Conservation (phyloP, 2,797 vertebrate species). For the Xenentodon cancila region DNA sequence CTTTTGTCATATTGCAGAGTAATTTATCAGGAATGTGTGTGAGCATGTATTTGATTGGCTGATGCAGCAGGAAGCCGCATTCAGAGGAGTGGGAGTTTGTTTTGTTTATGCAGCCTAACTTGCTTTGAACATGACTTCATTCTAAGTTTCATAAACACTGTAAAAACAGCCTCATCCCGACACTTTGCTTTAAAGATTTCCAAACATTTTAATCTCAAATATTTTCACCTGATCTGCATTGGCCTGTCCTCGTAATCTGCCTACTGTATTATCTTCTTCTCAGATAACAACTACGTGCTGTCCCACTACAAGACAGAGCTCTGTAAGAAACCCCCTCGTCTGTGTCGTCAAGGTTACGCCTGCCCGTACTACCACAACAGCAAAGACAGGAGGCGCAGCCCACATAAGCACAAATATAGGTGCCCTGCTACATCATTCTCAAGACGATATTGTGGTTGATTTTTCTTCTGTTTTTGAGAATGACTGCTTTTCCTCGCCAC, state of each 20-base stretch:
- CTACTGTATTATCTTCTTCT: slow-evolving; percentile 14
- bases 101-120: no score
- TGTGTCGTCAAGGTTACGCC: slow-evolving; percentile 98
- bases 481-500: neutral
- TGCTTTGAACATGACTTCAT: no score
- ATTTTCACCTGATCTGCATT: neutral
- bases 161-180: no score
- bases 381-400: slow-evolving; percentile 96
- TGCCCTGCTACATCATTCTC: slow-evolving; percentile 48
- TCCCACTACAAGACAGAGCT: slow-evolving; percentile 99
- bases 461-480: neutral
- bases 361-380: slow-evolving; percentile 99
- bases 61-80: no score
- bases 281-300: slow-evolving; percentile 95
- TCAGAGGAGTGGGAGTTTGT: no score
- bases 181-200: neutral
- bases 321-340: slow-evolving; percentile 96
- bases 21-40: no score
- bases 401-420: slow-evolving; percentile 99
- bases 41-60: no score
- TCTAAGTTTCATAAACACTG: no score
- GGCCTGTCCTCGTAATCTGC: neutral
- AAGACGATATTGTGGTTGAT: rapidly evolving
- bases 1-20: no score
- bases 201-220: neutral